phyloP scores from a whole-genome alignment of 2,888 invertebrate genomes.

The Chaitophorus viminalis region DNA sequence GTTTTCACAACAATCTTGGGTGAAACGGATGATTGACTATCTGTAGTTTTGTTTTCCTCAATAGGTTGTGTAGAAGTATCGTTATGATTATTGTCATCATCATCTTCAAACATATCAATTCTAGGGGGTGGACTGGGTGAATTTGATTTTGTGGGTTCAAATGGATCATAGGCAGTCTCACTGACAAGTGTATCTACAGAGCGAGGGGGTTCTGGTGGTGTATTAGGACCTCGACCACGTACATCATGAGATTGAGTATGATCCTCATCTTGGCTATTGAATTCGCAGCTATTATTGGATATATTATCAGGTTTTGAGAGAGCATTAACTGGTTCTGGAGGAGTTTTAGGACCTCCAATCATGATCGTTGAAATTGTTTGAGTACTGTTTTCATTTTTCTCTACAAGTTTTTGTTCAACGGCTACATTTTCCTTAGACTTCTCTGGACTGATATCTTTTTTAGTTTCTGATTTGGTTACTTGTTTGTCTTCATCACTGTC shows the following conservation, averaged over 20 bases:
- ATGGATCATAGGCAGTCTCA: slow-evolving; percentile 85
- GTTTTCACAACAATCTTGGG: slow-evolving; percentile 33
- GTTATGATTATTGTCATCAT: slow-evolving; percentile 31
- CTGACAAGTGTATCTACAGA: slow-evolving; percentile 66
- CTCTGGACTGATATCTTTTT: slow-evolving; percentile 52
- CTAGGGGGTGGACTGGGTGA: slow-evolving; percentile 69
- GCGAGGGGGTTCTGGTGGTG: slow-evolving; percentile 76
- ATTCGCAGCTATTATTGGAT: slow-evolving; percentile 54
- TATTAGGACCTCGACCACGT: slow-evolving; percentile 74
- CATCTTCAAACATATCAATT: slow-evolving; percentile 63
- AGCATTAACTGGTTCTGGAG: slow-evolving; percentile 78
- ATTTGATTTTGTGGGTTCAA: slow-evolving; percentile 87
- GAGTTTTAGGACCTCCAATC: slow-evolving; percentile 77
- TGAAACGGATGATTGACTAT: slow-evolving; percentile 41
- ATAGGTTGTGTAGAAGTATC: slow-evolving; percentile 46
- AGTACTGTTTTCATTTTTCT: slow-evolving; percentile 65
- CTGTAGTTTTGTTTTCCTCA: slow-evolving; percentile 55
- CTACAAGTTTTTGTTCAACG: slow-evolving; percentile 65
- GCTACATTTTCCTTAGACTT: slow-evolving; percentile 66
- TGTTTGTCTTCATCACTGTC: slow-evolving; percentile 74
- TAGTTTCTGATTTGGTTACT: slow-evolving; percentile 43
- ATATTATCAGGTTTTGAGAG: slow-evolving; percentile 70
- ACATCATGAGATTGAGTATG: slow-evolving; percentile 41
- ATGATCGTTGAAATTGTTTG: slow-evolving; percentile 64
- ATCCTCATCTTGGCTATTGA: slow-evolving; percentile 52